Percentiles rank a stretch among this genome's conserved stretches.
Conservation (phyloP, 2,797 vertebrate genomes). For the Aphelocoma californica region DNA sequence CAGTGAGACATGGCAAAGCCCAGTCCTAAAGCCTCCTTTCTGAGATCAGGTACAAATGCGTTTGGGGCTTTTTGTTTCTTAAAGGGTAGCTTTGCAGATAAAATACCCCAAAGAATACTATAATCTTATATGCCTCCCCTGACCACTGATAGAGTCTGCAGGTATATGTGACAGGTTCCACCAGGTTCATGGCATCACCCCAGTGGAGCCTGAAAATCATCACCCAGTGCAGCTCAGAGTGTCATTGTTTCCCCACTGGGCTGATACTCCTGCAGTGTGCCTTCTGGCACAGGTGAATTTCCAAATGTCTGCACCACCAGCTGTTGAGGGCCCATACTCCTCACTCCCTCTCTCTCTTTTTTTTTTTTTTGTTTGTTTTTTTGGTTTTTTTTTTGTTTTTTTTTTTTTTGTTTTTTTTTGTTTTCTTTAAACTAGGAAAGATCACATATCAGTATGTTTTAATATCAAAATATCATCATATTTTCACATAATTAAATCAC, state of each 20-base stretch:
- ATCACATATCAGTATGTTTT: not conserved
- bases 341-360: not conserved
- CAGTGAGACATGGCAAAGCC: not conserved
- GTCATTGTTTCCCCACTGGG: not conserved
- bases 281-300: not conserved
- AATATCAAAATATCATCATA: not conserved
- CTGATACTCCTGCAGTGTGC: not conserved
- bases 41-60: not conserved
- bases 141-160: not conserved
- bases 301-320: not conserved
- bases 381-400: not conserved
- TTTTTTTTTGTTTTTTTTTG: not conserved
- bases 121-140: not conserved
- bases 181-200: not conserved
- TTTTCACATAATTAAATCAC: not conserved
- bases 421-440: not conserved
- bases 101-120: not conserved
- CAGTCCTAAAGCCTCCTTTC: not conserved
- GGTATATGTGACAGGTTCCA: not conserved
- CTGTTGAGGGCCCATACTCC: not conserved
- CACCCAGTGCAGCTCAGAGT: accelerated
- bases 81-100: not conserved
- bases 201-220: accelerated
- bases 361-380: not conserved
- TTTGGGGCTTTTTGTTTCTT: not conserved